These are phyloP conservation scores for Streptopelia turtur DNA, from an alignment of 2,797 vertebrate species.

Conservation along the genomic window DNA sequence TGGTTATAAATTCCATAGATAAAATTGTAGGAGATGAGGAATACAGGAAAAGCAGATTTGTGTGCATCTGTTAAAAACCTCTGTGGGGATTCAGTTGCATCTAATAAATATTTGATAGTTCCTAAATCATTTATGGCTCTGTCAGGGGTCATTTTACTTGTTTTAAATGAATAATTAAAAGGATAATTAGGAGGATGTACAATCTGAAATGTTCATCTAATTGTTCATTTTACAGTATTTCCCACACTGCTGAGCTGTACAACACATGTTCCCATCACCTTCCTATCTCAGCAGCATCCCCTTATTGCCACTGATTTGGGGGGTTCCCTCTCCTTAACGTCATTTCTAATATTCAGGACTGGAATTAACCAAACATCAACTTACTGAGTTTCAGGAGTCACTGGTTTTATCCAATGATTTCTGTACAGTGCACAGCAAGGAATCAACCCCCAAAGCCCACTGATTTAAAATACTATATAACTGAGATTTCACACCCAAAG, in stretches of 20 bases:
- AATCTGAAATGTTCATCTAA: conserved; percentile 84
- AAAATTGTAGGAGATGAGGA: conserved; percentile 23
- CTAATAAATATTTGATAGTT: conserved; percentile 85
- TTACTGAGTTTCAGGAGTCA: background rate
- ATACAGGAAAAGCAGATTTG: conserved; percentile 38
- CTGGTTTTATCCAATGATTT: background rate
- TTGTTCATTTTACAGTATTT: conserved; percentile 82
- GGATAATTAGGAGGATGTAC: conserved; percentile 81
- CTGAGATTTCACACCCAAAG: background rate
- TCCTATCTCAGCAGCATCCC: background rate
- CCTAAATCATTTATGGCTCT: conserved; percentile 89
- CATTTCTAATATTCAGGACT: background rate
- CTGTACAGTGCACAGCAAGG: background rate
- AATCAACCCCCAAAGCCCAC: background rate
- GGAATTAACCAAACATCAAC: background rate
- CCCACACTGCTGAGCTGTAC: conserved; percentile 33
- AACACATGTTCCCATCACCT: conserved; percentile 33
- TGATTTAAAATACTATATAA: background rate
- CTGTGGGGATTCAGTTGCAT: conserved; percentile 78
- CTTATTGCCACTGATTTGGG: background rate
- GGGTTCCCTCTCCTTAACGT: background rate
- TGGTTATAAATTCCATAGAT: conserved; percentile 34
- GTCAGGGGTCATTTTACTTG: conserved; percentile 90
- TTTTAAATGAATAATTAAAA: conserved; percentile 92
- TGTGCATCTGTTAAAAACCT: conserved; percentile 72